phyloP scores from a whole-genome alignment of 2,888 invertebrate genomes.

The Pimpla rufipes region DNA sequence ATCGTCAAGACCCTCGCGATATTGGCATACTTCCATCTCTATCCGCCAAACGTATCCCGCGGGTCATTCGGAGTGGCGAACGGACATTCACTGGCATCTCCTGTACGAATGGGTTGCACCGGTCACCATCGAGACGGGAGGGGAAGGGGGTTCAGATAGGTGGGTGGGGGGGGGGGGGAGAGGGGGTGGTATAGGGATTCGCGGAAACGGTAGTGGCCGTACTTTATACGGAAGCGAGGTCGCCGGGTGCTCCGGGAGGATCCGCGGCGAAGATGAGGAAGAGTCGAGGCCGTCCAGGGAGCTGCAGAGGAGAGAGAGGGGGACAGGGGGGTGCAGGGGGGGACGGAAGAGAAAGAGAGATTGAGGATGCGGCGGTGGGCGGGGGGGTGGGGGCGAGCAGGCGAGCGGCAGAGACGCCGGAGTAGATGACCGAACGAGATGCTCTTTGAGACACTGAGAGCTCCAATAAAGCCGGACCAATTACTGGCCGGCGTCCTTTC shows the following conservation, averaged over 20 bases:
- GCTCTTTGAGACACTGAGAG: slow-evolving; percentile 85
- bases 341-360: slow-evolving; percentile 67
- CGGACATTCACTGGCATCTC: slow-evolving; percentile 14
- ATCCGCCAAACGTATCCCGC: slow-evolving; percentile 11
- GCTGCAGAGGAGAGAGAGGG: slow-evolving; percentile 67
- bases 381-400: slow-evolving; percentile 35
- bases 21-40: background rate
- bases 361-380: slow-evolving; percentile 65
- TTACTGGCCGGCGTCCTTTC: slow-evolving; percentile 83
- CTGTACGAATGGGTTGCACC: slow-evolving; percentile 16
- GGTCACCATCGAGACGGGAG: background rate
- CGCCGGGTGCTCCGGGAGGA: slow-evolving; percentile 59
- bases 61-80: background rate
- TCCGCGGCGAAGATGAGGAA: slow-evolving; percentile 67
- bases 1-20: background rate
- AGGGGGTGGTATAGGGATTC: background rate
- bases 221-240: slow-evolving; percentile 69
- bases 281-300: slow-evolving; percentile 40
- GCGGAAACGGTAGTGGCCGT: slow-evolving; percentile 9
- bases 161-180: no score
- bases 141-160: no score
- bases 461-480: slow-evolving; percentile 85
- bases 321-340: slow-evolving; percentile 56
- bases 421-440: slow-evolving; percentile 85
- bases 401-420: slow-evolving; percentile 63